Conservation (phyloP, 2,797 vertebrate genomes). For the Micropoecilia bifurca region DNA sequence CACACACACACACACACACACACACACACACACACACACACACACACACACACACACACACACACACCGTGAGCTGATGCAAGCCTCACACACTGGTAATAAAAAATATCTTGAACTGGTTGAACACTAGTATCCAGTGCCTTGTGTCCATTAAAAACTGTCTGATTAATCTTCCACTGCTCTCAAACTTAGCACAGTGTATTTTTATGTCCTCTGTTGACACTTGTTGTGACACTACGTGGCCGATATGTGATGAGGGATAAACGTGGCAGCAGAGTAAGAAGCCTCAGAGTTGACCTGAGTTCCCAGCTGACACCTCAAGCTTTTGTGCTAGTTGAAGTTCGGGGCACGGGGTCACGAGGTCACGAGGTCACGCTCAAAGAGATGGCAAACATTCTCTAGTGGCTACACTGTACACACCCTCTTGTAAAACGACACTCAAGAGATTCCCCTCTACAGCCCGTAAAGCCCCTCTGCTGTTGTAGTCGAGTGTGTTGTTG, state of each 20-base stretch:
- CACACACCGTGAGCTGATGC: constrained; percentile 6
- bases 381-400: constrained; percentile 30
- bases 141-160: neutral
- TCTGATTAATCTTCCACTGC: neutral
- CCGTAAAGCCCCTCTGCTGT: neutral
- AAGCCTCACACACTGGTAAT: constrained; percentile 20
- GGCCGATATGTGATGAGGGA: constrained; percentile 16
- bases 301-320: constrained; percentile 28
- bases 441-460: neutral
- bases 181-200: neutral
- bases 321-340: constrained; percentile 35
- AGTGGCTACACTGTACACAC: constrained; percentile 24
- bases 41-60: neutral
- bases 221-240: neutral
- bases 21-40: constrained; percentile 3
- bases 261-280: constrained; percentile 8
- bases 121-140: neutral
- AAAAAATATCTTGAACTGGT: neutral
- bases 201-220: neutral
- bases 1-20: too few species aligned
- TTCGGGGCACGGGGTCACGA: constrained; percentile 12
- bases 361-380: constrained; percentile 35
- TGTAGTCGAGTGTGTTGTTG: constrained; percentile 6
- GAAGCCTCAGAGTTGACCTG: constrained; percentile 36
- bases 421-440: constrained; percentile 25